Base-by-base conservation (phyloP, 2,888 invertebrate genomes). In the Dendrolimus pini region DNA sequence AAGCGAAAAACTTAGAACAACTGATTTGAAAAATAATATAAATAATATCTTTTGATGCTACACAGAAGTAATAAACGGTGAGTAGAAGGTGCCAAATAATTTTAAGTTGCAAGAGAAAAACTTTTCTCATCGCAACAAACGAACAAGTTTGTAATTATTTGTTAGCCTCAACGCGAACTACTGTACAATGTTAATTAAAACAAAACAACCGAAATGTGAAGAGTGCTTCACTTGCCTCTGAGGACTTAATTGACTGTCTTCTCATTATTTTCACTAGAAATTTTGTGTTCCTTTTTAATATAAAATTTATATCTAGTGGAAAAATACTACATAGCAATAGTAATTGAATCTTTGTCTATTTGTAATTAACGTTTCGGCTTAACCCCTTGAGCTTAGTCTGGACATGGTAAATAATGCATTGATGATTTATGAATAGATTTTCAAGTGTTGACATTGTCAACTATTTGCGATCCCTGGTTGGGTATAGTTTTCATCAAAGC, bases 111-210 rank as follows among this genome's bases (percentile, higher is more conserved):
- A 68, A 64, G 67, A 67, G 72, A 71, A 67, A 74, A 85, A 88
- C 74, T 86, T 89, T 85, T 77, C 82, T 78, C 83, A 82, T 85
- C 74, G 69, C 69, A 69, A 65, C 73, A 74, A 77, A 76, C 74
- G 75, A 80, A 79, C 79, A 74, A 82, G 78, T 82, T 79, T 73
- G 72, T 85, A 82, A 86, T 85, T 85, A 83, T 85, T 84, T 84
- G 82, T 81, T 79, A 74, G 68, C 74, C 72, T 67, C 76, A 69
- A 70, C 75, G 64, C 64, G 70, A 75, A 74, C 74, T 70, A 71
- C 70, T 68, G 68, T 72, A 69, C 73, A 69, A 77, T 81, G 83
- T 81, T 83, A 84, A 85, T 83, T 83, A 77, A 82, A 84, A 83
- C 76, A 78, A 78, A 83, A 81, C 78, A 79, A 81, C 72, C 72